Conservation (phyloP, 2,797 vertebrate species). For the Graptemys geographica region DNA sequence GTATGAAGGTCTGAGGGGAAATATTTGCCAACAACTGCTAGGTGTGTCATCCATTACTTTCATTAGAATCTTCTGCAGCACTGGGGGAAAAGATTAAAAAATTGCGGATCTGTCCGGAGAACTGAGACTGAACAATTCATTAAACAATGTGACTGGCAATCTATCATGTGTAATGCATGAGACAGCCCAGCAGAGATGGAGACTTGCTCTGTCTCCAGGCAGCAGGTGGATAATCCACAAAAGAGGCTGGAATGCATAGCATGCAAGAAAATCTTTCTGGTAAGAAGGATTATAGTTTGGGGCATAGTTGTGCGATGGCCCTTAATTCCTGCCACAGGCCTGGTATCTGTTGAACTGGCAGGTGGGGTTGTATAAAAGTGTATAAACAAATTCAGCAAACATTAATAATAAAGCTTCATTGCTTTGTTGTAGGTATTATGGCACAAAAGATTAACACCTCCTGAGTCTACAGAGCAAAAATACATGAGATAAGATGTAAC, state of each 20-base stretch:
- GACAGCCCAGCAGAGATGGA: not conserved
- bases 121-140: accelerated
- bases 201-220: not conserved
- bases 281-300: not conserved
- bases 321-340: not conserved
- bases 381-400: not conserved
- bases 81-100: not conserved
- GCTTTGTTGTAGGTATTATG: not conserved
- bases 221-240: not conserved
- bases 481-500: not conserved
- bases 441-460: not conserved
- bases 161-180: not conserved
- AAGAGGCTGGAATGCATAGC: not conserved
- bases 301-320: not conserved
- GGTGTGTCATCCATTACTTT: accelerated
- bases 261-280: not conserved
- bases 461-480: slow-evolving; percentile 13
- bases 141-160: not conserved
- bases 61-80: not conserved
- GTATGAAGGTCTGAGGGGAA: not conserved
- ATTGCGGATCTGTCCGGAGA: not conserved
- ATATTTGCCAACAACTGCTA: not conserved
- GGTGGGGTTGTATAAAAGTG: not conserved
- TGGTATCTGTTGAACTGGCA: not conserved
- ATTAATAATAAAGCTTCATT: not conserved